phyloP scores from a whole-genome alignment of 2,113 vertebrate species.

The Salvelinus fontinalis region DNA sequence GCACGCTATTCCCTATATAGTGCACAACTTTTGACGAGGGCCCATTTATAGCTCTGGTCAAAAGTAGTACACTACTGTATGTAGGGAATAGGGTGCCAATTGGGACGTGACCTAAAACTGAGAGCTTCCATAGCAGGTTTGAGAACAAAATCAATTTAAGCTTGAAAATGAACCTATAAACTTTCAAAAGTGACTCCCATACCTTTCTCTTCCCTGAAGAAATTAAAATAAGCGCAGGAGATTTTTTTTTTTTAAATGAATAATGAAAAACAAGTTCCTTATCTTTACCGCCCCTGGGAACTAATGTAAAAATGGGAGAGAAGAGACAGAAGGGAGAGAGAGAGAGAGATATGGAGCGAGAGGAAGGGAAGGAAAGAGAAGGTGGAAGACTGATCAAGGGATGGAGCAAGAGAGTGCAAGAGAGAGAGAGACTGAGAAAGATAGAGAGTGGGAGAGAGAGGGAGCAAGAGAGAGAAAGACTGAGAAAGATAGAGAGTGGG shows the following conservation, averaged over 20 bases:
- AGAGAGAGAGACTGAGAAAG: too few relatives aligned
- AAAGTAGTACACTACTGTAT: too few relatives aligned
- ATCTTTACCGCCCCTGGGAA: conserved; percentile 40
- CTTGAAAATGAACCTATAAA: conserved; percentile 25
- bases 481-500: too few relatives aligned
- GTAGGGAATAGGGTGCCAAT: background rate
- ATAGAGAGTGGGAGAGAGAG: too few relatives aligned
- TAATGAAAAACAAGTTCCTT: conserved; percentile 40
- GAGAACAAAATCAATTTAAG: conserved; percentile 32
- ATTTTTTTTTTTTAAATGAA: background rate
- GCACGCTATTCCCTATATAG: too few relatives aligned
- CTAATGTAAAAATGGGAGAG: conserved; percentile 36
- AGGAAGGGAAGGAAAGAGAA: background rate
- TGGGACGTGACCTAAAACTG: background rate
- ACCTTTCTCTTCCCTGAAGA: conserved; percentile 15
- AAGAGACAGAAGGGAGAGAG: conserved; percentile 8
- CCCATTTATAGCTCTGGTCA: too few relatives aligned
- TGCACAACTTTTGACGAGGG: too few relatives aligned
- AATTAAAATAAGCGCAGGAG: conserved; percentile 29
- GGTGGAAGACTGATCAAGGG: background rate
- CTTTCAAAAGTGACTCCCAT: conserved; percentile 21
- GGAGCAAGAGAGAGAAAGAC: too few relatives aligned
- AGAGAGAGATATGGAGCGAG: background rate
- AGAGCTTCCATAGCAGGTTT: conserved; percentile 1
- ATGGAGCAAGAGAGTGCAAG: background rate